These are phyloP conservation scores for Brachionus sp. DNA, from an alignment of 1,140 invertebrate genomes.

Conservation along the genomic window DNA sequence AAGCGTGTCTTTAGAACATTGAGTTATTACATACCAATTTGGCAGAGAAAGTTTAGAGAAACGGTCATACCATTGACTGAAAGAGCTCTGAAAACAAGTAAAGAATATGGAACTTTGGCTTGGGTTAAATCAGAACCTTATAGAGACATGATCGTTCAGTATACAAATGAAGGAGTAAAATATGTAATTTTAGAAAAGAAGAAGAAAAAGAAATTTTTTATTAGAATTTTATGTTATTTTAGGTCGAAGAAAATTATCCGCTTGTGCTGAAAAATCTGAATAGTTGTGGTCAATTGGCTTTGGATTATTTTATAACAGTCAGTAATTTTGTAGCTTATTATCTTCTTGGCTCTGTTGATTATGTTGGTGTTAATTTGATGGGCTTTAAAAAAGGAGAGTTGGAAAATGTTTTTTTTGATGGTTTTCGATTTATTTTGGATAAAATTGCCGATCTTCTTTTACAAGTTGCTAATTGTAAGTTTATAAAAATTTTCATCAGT, in stretches of 20 bases:
- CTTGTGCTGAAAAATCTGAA: slow-evolving; percentile 35
- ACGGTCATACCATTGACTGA: background rate
- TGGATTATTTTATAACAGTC: slow-evolving; percentile 15
- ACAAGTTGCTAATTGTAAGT: background rate
- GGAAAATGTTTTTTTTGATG: slow-evolving; percentile 34
- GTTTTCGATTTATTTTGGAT: slow-evolving; percentile 25
- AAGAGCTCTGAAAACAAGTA: background rate
- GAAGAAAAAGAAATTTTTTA: background rate
- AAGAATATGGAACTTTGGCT: background rate
- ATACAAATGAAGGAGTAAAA: background rate
- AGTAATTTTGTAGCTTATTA: background rate
- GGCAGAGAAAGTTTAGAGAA: background rate
- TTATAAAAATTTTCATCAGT: no score
- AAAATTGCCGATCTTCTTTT: background rate
- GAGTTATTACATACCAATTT: slow-evolving; percentile 4
- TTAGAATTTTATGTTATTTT: background rate
- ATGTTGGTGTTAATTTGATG: slow-evolving; percentile 26
- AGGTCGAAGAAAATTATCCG: background rate
- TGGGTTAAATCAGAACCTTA: slow-evolving; percentile 28
- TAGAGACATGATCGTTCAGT: background rate
- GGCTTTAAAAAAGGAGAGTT: slow-evolving; percentile 3
- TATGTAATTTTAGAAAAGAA: background rate
- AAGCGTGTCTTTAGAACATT: background rate
- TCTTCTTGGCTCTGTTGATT: background rate
- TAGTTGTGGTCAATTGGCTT: slow-evolving; percentile 4